Evolutionary conservation across 2,113 vertebrate genomes (phyloP).

Genomic region (Callaeas wilsoni): DNA sequence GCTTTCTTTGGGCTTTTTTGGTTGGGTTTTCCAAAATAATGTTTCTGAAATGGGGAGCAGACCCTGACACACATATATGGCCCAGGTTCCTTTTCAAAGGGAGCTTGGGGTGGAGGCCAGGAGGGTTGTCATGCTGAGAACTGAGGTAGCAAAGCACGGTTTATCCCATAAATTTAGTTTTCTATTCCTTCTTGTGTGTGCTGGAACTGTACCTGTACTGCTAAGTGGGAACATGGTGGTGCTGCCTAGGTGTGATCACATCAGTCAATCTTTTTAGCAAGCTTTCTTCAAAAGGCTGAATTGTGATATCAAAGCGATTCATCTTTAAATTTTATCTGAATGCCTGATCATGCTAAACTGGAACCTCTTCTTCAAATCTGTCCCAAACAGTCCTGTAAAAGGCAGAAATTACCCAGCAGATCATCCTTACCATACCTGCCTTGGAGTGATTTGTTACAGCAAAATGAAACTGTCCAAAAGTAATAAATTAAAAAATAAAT

Average conservation of each 20-base stretch:
- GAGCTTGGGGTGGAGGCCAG: not conserved
- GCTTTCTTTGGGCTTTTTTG: not conserved
- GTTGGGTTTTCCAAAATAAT: not conserved
- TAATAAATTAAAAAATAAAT: constrained; percentile 6
- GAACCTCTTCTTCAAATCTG: not conserved
- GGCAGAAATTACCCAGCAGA: not conserved
- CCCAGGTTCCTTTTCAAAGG: not conserved
- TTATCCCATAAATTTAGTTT: not conserved
- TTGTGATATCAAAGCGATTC: not conserved
- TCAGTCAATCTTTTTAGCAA: not conserved
- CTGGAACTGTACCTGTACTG: not conserved
- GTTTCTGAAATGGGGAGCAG: not conserved
- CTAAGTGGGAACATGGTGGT: not conserved
- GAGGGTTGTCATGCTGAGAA: not conserved
- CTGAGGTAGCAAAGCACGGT: not conserved
- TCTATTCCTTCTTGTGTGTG: not conserved
- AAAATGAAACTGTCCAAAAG: constrained; percentile 19
- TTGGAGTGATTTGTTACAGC: constrained; percentile 1
- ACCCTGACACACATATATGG: not conserved
- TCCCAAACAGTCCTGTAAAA: not conserved
- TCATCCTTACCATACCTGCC: not conserved
- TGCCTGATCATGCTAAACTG: not conserved
- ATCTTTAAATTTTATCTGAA: not conserved
- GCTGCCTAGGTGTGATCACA: not conserved
- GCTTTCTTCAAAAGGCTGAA: not conserved